Evolutionary conservation across 2,888 invertebrate species (phyloP).

Genomic region (Aphidius colemani): DNA sequence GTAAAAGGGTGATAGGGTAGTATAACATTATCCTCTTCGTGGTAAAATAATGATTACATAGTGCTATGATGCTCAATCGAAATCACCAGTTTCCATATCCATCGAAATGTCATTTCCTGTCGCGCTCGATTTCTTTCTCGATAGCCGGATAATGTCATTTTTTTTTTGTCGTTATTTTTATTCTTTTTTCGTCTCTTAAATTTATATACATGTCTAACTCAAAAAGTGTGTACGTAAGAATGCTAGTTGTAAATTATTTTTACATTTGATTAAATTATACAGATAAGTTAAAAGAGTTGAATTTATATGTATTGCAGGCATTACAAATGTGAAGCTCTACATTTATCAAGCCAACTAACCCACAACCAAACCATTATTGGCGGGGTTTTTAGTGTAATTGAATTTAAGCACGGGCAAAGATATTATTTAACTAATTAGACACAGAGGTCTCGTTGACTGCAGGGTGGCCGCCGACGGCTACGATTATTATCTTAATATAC

Average conservation of each 20-base stretch:
- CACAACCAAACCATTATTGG: constrained; percentile 57
- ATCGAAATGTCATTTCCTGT: constrained; percentile 13
- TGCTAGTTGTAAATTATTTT: too few relatives aligned
- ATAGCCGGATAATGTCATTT: constrained; percentile 19
- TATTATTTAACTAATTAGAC: constrained; percentile 59
- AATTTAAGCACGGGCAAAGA: constrained; percentile 58
- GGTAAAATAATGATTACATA: too few relatives aligned
- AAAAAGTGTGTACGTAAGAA: neutral
- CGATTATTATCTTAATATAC: constrained; percentile 29
- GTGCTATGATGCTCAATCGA: neutral
- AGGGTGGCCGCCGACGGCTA: constrained; percentile 41
- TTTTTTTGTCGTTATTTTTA: constrained; percentile 14
- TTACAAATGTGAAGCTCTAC: constrained; percentile 25
- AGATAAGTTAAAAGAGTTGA: neutral
- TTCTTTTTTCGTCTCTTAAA: neutral
- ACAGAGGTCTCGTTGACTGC: constrained; percentile 57
- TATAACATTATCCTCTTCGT: too few relatives aligned
- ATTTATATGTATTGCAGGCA: neutral
- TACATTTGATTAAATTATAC: neutral
- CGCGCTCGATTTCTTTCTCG: constrained; percentile 24
- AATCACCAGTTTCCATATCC: neutral
- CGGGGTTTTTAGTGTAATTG: constrained; percentile 50
- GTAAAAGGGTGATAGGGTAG: neutral
- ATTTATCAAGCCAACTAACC: constrained; percentile 55
- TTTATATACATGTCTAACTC: neutral